These are phyloP conservation scores for Brienomyrus brachyistius DNA, from an alignment of 2,113 vertebrate species.

Conservation along the genomic window DNA sequence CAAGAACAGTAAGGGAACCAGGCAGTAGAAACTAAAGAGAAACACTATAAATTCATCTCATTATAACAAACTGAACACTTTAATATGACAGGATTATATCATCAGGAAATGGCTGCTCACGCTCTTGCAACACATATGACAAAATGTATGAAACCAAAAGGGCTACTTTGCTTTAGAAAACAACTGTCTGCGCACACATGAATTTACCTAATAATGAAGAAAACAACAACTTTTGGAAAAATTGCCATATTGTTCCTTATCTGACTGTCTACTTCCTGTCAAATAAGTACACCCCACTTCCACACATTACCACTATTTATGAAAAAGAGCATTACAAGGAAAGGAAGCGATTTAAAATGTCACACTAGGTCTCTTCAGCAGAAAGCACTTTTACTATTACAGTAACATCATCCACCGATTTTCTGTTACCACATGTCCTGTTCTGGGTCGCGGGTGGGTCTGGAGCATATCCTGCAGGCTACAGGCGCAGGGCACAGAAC, in stretches of 20 bases:
- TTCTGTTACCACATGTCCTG: neutral
- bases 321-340: neutral
- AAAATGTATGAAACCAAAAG: neutral
- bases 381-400: neutral
- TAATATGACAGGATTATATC: neutral
- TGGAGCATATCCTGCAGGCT: neutral
- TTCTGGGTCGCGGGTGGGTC: neutral
- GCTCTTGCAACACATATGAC: neutral
- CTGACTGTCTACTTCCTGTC: neutral
- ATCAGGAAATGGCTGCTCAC: neutral
- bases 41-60: neutral
- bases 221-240: neutral
- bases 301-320: neutral
- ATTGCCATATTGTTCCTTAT: neutral
- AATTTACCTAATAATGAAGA: neutral
- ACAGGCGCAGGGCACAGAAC: neutral
- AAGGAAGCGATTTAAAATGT: neutral
- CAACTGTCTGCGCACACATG: neutral
- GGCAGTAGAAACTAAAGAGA: neutral
- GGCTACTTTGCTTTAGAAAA: neutral
- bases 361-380: neutral
- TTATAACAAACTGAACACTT: neutral
- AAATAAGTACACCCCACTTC: neutral
- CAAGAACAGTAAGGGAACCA: neutral
- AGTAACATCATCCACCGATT: neutral